A percentile compares a stretch with the other conserved stretches of the same genome.
These are phyloP conservation scores for Wiebesia pumilae DNA, from an alignment of 1,140 invertebrate species.

Conservation along the genomic window DNA sequence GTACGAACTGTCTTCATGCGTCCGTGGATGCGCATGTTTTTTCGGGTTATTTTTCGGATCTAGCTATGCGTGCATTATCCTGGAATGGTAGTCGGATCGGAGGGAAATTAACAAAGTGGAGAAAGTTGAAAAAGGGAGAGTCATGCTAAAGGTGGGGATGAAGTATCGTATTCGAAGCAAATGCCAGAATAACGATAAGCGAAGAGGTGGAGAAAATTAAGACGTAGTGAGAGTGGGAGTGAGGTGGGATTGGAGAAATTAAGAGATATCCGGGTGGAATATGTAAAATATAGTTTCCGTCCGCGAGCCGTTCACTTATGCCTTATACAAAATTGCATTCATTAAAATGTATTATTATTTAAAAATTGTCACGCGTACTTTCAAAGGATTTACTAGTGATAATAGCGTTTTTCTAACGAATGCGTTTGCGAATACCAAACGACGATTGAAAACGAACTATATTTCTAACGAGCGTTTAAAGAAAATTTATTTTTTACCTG, in stretches of 20 bases:
- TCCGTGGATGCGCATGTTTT: neutral
- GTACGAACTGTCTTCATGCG: neutral
- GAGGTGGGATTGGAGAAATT: neutral
- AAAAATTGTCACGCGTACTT: too few species aligned
- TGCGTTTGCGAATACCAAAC: too few species aligned
- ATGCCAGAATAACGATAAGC: neutral
- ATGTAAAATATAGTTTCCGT: neutral
- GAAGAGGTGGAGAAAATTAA: neutral
- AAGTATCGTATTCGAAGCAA: neutral
- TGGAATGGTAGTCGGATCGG: neutral
- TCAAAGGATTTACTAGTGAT: too few species aligned
- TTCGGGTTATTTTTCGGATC: neutral
- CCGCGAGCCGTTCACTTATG: neutral
- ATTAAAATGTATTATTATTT: too few species aligned
- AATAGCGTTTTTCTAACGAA: too few species aligned
- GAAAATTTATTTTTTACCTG: too few species aligned
- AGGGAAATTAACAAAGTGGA: neutral
- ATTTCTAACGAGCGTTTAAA: too few species aligned
- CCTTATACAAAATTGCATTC: neutral
- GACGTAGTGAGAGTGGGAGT: neutral
- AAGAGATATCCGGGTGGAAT: neutral
- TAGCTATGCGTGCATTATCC: neutral
- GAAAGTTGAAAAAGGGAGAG: too few species aligned
- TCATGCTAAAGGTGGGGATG: neutral
- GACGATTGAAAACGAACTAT: too few species aligned